Evolutionary conservation across 35 echinoderm and acorn worm species (phyloP), one percentile per base, ranked within the genome.

Genomic region (Apostichopus japonicus): DNA sequence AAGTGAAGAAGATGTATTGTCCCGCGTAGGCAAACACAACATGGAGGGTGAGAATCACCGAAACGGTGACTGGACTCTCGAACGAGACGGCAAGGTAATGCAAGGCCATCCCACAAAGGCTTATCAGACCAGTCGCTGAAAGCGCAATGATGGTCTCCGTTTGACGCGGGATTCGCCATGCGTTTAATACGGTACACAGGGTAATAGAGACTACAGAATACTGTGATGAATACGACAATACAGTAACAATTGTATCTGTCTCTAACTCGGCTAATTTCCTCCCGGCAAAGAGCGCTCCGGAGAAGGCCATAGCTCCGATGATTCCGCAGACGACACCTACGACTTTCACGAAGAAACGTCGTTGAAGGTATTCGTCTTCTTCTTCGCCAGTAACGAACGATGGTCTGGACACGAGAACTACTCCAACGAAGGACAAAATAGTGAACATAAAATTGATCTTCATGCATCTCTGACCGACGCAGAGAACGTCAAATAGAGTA

Each of bases 1-100:
- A 87, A n/a, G n/a, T 33, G 21, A 65, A 87, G 27, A 87, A 51
- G 51, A 71, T 71, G 58, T 87, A 89, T 33, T 89, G 86, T 10
- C 86, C 86, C 11, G 62, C 62, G 22, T 72, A 89, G 1, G 86
- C 24, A 53, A 89, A 72, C 5, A 89, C 59, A 10, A 89, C 62
- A 15, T 89, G 61, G 4, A 72, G 22, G 6, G 86, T 67, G 0
- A 89, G 9, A n/a, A 89, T 54, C 7, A 89, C 62, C 13, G 86
- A 89, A 5, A 89, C 86, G 14, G 52, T 54, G 9, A 72, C 62
- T 27, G 86, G 86, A 27, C 16, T 65, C 62, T 89, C 61, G 61
- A 71, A 72, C 8, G 61, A 89, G 16, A 89, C 86, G 24, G 86
- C 86, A 6, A 89, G 21, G 51, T 72, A 71, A 33, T 72, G 61